Evolutionary conservation across 2,113 vertebrate species (phyloP).

Genomic region (Micronycteris hirsuta): DNA sequence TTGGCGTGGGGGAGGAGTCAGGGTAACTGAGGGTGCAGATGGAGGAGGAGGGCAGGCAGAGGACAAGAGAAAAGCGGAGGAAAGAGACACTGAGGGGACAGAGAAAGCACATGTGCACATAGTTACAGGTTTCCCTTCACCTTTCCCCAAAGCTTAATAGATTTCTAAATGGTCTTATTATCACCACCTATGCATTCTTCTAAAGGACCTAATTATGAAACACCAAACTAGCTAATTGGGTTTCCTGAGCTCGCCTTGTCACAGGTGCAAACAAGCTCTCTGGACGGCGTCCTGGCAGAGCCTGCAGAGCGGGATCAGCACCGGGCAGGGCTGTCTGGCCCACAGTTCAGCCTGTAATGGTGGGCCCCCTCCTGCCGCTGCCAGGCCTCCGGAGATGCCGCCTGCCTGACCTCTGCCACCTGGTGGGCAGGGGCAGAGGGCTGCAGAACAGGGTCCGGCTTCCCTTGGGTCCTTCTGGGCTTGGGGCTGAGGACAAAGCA

Average conservation of each 20-base stretch:
- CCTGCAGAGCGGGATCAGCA: slow-evolving; percentile 60
- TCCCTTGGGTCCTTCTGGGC: background rate
- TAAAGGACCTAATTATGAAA: slow-evolving; percentile 97
- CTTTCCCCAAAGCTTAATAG: slow-evolving; percentile 94
- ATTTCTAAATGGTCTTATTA: slow-evolving; percentile 98
- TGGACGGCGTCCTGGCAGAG: slow-evolving; percentile 71
- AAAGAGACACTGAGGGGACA: background rate
- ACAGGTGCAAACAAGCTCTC: slow-evolving; percentile 82
- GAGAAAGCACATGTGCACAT: background rate
- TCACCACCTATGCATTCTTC: slow-evolving; percentile 98
- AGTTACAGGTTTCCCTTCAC: slow-evolving; percentile 83
- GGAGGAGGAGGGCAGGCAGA: background rate
- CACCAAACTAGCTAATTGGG: slow-evolving; percentile 93
- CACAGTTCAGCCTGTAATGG: slow-evolving; percentile 76
- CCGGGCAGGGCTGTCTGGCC: slow-evolving; percentile 56
- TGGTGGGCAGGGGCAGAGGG: background rate
- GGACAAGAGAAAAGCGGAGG: background rate
- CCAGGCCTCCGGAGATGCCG: background rate
- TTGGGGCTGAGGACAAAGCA: background rate
- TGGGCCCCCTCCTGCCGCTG: slow-evolving; percentile 62
- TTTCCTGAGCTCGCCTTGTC: slow-evolving; percentile 85
- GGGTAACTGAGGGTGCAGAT: background rate
- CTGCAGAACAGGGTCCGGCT: background rate
- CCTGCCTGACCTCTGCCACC: background rate
- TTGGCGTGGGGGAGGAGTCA: background rate